Evolutionary conservation across 2,113 vertebrate genomes (phyloP), one percentile per base, ranked within the genome.

Genomic region (Macquaria australasica): DNA sequence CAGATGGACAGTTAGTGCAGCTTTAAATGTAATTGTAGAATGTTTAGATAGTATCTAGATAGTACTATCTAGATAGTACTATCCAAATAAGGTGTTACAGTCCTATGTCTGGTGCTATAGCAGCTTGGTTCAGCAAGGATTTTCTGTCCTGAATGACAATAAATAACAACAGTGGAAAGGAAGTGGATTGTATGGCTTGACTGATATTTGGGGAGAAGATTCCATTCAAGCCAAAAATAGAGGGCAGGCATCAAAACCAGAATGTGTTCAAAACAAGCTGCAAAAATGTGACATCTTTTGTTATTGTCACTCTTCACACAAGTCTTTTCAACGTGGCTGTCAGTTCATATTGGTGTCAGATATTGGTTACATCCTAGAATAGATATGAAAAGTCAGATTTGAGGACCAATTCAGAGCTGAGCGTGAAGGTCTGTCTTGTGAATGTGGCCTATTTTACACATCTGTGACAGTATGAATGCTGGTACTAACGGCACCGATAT

Each of bases 301-400:
- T 87, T 81, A 9, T 70, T 79, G 82, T 80, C 84, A 78, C 48
- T 79, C 71, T 70, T 73, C 74, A 67, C 62, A 77, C 50, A 68
- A 60, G 55, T 77, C 41, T 77, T 77, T 88, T 85, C 82, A 87
- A 56, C 64, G 45, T 60, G 41, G 48, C 75, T 86, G 82, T 88
- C 81, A 60, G 21, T 81, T 87, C 64, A 71, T 3, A 67, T 86
- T 58, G 69, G 71, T 82, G 83, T 86, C 78, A 83, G 12, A 39
- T 83, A 83, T 55, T 63, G 51, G 77, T 86, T 69, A 73, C 71
- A 82, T 88, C 83, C 82, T 48, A 58, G 77, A 91, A 91, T 86
- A 91, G 87, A 79, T 79, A 71, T 41, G 62, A 83, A 82, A 82
- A 56, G 62, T 73, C 62, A 41, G 66, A 77, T 53, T 20, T 41